Evolutionary conservation across 1,140 invertebrate genomes (phyloP).

Genomic region (Tetraneura akinire): DNA sequence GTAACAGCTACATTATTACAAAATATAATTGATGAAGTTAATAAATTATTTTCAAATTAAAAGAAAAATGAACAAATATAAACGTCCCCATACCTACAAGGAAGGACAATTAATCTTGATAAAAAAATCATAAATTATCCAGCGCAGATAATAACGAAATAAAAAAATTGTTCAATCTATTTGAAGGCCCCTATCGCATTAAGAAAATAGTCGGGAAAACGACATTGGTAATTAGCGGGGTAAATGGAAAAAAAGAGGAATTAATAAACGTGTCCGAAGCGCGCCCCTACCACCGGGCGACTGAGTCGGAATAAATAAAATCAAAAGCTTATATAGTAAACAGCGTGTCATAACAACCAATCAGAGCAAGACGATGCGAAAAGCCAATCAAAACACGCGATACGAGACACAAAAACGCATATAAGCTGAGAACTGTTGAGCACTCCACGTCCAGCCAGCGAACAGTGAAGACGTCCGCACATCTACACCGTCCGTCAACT

Average conservation of each 20-base stretch:
- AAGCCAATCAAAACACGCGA: not conserved
- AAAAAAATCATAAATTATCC: not conserved
- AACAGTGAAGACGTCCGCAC: too few relatives aligned
- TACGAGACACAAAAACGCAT: not conserved
- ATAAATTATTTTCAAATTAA: not conserved
- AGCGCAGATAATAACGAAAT: not conserved
- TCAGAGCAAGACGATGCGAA: not conserved
- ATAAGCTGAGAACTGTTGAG: too few relatives aligned
- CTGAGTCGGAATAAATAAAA: too few relatives aligned
- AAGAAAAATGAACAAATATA: too few relatives aligned
- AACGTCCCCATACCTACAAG: too few relatives aligned
- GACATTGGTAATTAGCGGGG: not conserved
- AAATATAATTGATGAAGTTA: not conserved
- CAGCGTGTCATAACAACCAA: not conserved
- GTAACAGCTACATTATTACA: not conserved
- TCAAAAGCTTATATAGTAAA: too few relatives aligned
- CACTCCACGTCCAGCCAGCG: too few relatives aligned
- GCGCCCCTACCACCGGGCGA: not conserved
- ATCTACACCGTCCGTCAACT: too few relatives aligned
- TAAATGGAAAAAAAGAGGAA: not conserved
- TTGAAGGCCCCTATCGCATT: not conserved
- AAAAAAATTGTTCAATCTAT: not conserved
- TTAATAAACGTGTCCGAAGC: not conserved
- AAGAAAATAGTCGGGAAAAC: not conserved
- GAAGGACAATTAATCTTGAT: not conserved